Conservation (phyloP, 2,888 invertebrate genomes). For the Dryobotodes eremita region DNA sequence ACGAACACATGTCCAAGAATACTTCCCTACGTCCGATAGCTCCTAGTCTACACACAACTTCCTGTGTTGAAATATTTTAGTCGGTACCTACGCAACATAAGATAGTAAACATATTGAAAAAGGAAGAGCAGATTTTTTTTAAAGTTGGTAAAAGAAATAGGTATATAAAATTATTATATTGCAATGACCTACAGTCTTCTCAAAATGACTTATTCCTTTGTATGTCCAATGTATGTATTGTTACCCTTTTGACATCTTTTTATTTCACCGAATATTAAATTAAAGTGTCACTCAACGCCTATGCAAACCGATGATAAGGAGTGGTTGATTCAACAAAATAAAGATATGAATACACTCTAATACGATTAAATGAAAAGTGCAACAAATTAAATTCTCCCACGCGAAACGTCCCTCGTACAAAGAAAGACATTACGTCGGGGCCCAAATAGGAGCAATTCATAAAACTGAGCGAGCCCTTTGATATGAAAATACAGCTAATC, state of each 20-base stretch:
- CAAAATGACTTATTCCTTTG: neutral
- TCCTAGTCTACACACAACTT: constrained; percentile 30
- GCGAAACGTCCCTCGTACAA: constrained; percentile 83
- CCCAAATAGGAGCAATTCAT: constrained; percentile 88
- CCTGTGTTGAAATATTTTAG: constrained; percentile 35
- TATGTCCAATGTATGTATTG: neutral
- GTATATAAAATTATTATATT: neutral
- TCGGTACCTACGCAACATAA: neutral
- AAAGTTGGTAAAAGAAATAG: neutral
- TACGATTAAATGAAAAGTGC: constrained; percentile 85
- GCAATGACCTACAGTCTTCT: neutral
- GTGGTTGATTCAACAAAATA: constrained; percentile 71
- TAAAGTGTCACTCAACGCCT: constrained; percentile 69
- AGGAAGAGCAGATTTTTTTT: neutral
- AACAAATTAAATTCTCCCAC: constrained; percentile 90
- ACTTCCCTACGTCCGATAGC: constrained; percentile 30
- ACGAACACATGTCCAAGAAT: constrained; percentile 39
- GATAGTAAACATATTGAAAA: neutral
- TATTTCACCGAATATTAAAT: constrained; percentile 63
- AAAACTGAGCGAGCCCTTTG: constrained; percentile 87
- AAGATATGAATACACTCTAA: constrained; percentile 82
- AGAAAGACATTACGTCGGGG: constrained; percentile 84
- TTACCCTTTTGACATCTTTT: constrained; percentile 38
- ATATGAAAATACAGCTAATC: constrained; percentile 90
- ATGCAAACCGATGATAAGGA: constrained; percentile 81